Evolutionary conservation across 2,113 vertebrate species (phyloP).

Genomic region (Leucoraja erinaceus): DNA sequence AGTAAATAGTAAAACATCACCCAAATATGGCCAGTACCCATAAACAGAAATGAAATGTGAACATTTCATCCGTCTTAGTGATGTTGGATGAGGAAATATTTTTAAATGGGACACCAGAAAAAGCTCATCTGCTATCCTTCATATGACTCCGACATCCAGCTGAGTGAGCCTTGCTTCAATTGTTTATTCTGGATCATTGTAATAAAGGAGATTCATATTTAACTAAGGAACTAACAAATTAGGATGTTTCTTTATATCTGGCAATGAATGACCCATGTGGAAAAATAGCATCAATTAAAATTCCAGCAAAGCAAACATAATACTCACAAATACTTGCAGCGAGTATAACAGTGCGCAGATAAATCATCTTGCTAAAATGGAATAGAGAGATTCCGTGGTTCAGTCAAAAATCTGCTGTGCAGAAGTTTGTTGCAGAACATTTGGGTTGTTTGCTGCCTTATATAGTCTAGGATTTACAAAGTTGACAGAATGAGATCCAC

Average conservation of each 20-base stretch:
- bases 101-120: not conserved
- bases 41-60: not conserved
- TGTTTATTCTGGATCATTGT: not conserved
- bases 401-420: not conserved
- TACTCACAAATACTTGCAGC: constrained; percentile 13
- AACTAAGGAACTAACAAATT: not conserved
- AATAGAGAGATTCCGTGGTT: not conserved
- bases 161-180: not conserved
- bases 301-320: not conserved
- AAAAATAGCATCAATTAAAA: not conserved
- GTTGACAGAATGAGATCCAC: not conserved
- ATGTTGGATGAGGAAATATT: not conserved
- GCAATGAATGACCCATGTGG: not conserved
- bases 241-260: not conserved
- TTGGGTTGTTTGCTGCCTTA: not conserved
- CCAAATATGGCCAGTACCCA: not conserved
- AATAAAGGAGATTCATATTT: not conserved
- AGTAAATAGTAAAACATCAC: not conserved
- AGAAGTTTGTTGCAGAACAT: not conserved
- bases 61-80: not conserved
- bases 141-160: not conserved
- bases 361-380: not conserved
- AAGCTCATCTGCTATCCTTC: not conserved
- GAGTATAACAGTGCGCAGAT: not conserved
- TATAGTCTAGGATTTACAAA: not conserved